Evolutionary conservation across 2,113 vertebrate species (phyloP).

Genomic region (Nematolebias whitei): DNA sequence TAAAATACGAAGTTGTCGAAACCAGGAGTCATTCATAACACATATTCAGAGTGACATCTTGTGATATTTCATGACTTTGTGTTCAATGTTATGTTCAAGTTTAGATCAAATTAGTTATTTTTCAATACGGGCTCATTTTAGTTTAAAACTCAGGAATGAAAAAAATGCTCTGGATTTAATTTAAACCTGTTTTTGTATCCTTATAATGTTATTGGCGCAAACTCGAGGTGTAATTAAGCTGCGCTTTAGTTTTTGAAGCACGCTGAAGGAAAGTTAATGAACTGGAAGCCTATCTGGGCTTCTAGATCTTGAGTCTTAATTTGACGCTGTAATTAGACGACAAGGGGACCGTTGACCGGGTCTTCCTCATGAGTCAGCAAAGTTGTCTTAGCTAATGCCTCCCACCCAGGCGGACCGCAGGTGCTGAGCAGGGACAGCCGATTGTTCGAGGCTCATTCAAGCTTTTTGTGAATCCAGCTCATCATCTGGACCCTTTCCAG

Average conservation of each 20-base stretch:
- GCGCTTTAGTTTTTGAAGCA: not conserved
- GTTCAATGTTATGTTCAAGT: no score
- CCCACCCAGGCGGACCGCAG: slow-evolving; percentile 56
- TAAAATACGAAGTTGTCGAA: no score
- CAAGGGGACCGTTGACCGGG: slow-evolving; percentile 51
- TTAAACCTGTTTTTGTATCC: not conserved
- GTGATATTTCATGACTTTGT: no score
- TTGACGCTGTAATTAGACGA: slow-evolving; percentile 67
- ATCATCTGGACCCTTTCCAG: slow-evolving; percentile 59
- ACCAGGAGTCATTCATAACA: no score
- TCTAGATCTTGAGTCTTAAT: slow-evolving; percentile 64
- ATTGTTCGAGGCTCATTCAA: slow-evolving; percentile 69
- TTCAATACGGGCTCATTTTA: no score
- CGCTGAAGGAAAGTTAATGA: not conserved
- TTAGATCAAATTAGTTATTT: no score
- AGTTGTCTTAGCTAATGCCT: slow-evolving; percentile 55
- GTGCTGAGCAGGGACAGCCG: slow-evolving; percentile 44
- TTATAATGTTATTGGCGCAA: not conserved
- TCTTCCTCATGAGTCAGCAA: slow-evolving; percentile 69
- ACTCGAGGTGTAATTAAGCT: not conserved
- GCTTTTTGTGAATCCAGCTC: slow-evolving; percentile 65
- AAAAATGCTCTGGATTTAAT: no score
- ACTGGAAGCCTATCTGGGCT: slow-evolving; percentile 33
- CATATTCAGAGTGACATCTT: no score
- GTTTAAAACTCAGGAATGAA: no score